These are phyloP conservation scores for Eristalis tenax DNA, from an alignment of 2,888 invertebrate genomes.

Conservation along the genomic window DNA sequence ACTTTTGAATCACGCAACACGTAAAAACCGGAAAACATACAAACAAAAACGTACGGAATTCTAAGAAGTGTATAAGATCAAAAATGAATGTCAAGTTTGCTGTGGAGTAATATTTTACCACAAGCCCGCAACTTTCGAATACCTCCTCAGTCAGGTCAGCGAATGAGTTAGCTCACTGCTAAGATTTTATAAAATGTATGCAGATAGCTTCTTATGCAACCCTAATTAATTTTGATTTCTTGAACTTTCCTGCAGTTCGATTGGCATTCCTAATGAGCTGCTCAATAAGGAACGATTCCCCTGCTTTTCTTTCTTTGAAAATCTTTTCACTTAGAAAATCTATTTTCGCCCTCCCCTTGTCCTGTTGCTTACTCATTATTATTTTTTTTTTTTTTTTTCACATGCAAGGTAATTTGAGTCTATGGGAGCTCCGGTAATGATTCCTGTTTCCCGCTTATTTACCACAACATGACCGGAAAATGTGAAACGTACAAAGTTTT, in stretches of 20 bases:
- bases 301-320: neutral
- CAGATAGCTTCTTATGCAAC: conserved; percentile 56
- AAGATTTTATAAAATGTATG: conserved; percentile 58
- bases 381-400: no score
- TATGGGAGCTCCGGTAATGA: conserved; percentile 67
- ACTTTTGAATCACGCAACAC: no score
- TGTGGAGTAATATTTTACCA: neutral
- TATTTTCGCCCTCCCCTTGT: neutral
- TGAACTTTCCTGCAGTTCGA: conserved; percentile 26
- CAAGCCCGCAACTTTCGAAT: neutral
- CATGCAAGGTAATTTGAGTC: conserved; percentile 71
- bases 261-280: conserved; percentile 10
- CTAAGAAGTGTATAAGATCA: neutral
- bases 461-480: conserved; percentile 51
- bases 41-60: no score
- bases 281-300: conserved; percentile 21
- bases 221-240: conserved; percentile 54
- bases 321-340: conserved; percentile 29
- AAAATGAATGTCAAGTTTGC: neutral
- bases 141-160: neutral
- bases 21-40: no score
- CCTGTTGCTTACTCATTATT: conserved; percentile 4
- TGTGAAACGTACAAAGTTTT: conserved; percentile 53
- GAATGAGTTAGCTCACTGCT: neutral
- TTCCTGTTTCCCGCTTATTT: conserved; percentile 62